Evolutionary conservation across 1,140 invertebrate genomes (phyloP), one percentile per base, ranked within the genome.

Genomic region (Cepaea nemoralis): DNA sequence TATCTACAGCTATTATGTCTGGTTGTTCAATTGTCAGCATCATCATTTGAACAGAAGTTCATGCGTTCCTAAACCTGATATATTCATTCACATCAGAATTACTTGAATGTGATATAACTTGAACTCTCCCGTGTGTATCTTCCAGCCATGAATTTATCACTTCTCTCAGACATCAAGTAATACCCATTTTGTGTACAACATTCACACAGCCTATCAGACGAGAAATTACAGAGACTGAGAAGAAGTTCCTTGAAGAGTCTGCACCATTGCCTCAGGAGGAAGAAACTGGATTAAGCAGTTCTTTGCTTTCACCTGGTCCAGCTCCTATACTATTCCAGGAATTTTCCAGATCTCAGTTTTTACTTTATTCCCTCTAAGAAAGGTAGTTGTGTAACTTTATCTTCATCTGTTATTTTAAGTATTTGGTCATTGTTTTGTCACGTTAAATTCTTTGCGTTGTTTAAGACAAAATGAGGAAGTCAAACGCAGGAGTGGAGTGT

Each of bases 351-450:
- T 37, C 27, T 40, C 14, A 77, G 48, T 66, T 77, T 77, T 35
- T 77, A 77, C 39, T 77, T 77, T 63, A 77, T 77, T 66, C 75
- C 75, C 12, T 77, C 75, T 35, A 77, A 77, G 42, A 59, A 59
- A 63, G 75, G 75, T 77, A 39, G 31, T 55, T 55, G 8, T 55
- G 1, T 22, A 14, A 14, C 50, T 10, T 55, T 22, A 55, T 55
- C 19, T 24, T 22, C n/a, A 19, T 2, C 50, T 55, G 50, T 55
- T 5, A 24, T 55, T 22, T 55, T 55, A 8, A 55, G 50, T 55
- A 55, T 55, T 70, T 40, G 40, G 27, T n/a, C n/a, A n/a, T n/a
- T n/a, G n/a, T n/a, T n/a, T n/a, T n/a, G n/a, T n/a, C n/a, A n/a
- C n/a, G n/a, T n/a, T n/a, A n/a, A n/a, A n/a, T n/a, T n/a, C n/a